Conservation (phyloP, 92 coral and sea anemone genomes). For the Porites evermanni region DNA sequence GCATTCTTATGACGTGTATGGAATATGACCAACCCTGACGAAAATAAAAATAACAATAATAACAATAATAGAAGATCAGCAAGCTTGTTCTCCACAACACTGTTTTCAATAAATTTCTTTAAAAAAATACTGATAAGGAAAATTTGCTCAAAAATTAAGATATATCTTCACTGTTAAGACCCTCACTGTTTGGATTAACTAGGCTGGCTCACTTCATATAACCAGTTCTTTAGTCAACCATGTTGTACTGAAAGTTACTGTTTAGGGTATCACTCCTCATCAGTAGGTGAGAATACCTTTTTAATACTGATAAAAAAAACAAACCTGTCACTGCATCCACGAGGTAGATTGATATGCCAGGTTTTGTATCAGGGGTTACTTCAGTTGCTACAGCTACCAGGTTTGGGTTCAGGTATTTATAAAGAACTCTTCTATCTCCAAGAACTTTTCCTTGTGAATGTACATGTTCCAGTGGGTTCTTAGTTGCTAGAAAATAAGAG, state of each 20-base stretch:
- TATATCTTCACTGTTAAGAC: too few species aligned
- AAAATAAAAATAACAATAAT: background rate
- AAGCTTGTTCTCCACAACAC: too few species aligned
- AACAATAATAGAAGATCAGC: too few species aligned
- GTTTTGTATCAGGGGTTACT: conserved; percentile 80
- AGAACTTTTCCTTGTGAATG: conserved; percentile 98
- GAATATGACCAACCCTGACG: conserved; percentile 80
- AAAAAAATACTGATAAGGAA: too few species aligned
- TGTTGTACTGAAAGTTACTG: too few species aligned
- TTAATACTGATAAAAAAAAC: background rate
- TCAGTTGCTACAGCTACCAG: conserved; percentile 87
- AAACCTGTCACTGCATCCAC: conserved; percentile 97
- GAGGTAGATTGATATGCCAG: conserved; percentile 82
- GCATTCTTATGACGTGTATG: conserved; percentile 97
- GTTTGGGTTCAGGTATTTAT: conserved; percentile 96
- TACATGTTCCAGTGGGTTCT: conserved; percentile 89
- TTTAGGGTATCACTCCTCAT: too few species aligned
- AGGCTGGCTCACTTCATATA: too few species aligned
- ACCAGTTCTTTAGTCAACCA: too few species aligned
- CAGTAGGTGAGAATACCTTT: too few species aligned
- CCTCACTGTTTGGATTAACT: too few species aligned
- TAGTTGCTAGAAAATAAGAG: conserved; percentile 46
- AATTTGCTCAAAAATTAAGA: too few species aligned
- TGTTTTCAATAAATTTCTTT: too few species aligned
- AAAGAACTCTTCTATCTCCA: conserved; percentile 96